phyloP scores from a whole-genome alignment of 2,797 vertebrate genomes.

The Periophthalmus magnuspinnatus region DNA sequence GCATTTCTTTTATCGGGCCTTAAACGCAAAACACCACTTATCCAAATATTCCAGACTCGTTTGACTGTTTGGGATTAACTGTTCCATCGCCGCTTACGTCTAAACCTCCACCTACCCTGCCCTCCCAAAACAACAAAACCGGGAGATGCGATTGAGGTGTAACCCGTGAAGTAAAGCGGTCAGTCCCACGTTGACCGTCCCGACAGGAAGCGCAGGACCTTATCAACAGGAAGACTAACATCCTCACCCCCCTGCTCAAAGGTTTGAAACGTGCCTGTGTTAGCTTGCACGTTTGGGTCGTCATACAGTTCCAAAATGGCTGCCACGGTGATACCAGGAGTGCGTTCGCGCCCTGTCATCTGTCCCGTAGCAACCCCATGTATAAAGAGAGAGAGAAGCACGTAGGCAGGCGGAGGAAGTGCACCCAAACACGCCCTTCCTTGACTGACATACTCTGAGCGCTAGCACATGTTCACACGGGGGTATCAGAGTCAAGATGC shows the following conservation, averaged over 20 bases:
- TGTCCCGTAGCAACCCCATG: constrained; percentile 17
- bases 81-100: constrained; percentile 2
- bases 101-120: background rate
- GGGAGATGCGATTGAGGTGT: background rate
- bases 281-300: constrained; percentile 11
- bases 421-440: constrained; percentile 56
- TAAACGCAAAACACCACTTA: background rate
- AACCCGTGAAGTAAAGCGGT: constrained; percentile 27
- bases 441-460: constrained; percentile 19
- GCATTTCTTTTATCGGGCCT: background rate
- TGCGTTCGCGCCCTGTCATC: constrained; percentile 10
- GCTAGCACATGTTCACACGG: background rate
- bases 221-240: constrained; percentile 66
- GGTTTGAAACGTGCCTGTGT: constrained; percentile 14
- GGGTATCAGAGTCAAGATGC: background rate
- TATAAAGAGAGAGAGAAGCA: background rate
- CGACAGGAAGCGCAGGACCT: constrained; percentile 54
- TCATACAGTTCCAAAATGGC: constrained; percentile 30
- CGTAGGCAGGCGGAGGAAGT: constrained; percentile 32
- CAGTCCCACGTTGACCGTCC: constrained; percentile 38
- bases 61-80: background rate
- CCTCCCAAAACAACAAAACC: constrained; percentile 12
- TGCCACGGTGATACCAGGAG: constrained; percentile 29
- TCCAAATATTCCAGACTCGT: background rate
- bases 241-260: constrained; percentile 55